A percentile compares a stretch with the other conserved stretches of the same genome.
These are phyloP conservation scores for Osmerus eperlanus DNA, from an alignment of 2,113 vertebrate species.

Conservation along the genomic window DNA sequence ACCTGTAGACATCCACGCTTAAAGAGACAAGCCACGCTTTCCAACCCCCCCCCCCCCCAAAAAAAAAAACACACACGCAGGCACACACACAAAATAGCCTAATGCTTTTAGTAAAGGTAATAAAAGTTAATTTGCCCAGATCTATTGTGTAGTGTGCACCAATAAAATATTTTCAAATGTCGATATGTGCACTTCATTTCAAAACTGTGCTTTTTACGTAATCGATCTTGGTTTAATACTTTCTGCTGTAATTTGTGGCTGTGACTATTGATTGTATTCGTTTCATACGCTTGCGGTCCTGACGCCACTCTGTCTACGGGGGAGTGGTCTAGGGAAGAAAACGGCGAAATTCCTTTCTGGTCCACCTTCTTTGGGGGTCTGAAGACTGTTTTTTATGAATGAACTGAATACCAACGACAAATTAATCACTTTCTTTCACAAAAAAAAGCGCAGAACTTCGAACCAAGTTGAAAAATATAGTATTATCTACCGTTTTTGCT, in stretches of 20 bases:
- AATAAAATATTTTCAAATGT: neutral
- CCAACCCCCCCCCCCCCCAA: no score
- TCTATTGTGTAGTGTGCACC: conserved; percentile 21
- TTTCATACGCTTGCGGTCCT: conserved; percentile 65
- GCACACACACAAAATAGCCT: neutral
- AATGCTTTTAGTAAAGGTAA: neutral
- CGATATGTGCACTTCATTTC: conserved; percentile 10
- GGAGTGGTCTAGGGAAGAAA: conserved; percentile 62
- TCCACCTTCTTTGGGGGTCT: conserved; percentile 58
- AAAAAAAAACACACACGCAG: neutral
- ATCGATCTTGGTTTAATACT: conserved; percentile 64
- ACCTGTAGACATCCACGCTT: neutral
- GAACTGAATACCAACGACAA: conserved; percentile 66
- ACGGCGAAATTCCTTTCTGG: conserved; percentile 23
- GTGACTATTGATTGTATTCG: conserved; percentile 70
- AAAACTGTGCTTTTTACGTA: conserved; percentile 37
- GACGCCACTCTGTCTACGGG: conserved; percentile 80
- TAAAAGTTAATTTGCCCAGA: conserved; percentile 28
- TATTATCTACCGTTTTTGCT: neutral
- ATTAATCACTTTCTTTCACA: conserved; percentile 58
- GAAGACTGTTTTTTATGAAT: conserved; percentile 66
- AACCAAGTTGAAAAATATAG: conserved; percentile 22
- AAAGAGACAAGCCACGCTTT: no score
- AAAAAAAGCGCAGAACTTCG: conserved; percentile 39
- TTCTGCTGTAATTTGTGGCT: conserved; percentile 68